Evolutionary conservation across 1,140 invertebrate species (phyloP).

Genomic region (Nephotettix cincticeps): DNA sequence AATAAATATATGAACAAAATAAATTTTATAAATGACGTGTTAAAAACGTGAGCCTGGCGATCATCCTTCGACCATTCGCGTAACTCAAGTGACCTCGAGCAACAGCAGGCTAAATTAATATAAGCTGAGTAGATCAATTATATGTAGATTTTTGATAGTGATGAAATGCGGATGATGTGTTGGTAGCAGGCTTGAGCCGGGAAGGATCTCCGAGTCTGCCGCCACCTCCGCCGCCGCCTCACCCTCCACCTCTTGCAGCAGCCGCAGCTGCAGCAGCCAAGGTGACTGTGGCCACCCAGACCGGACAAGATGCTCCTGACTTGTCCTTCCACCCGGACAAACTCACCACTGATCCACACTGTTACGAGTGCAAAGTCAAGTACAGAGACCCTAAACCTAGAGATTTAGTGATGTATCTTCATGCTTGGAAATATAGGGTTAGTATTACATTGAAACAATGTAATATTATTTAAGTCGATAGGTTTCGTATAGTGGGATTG

Average conservation of each 20-base stretch:
- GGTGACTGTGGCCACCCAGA: slow-evolving; percentile 80
- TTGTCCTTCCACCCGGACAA: slow-evolving; percentile 69
- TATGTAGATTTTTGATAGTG: too few relatives aligned
- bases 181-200: slow-evolving; percentile 43
- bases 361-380: slow-evolving; percentile 88
- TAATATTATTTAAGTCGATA: too few relatives aligned
- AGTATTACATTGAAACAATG: too few relatives aligned
- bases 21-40: too few relatives aligned
- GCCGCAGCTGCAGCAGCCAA: slow-evolving; percentile 43
- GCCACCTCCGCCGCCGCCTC: slow-evolving; percentile 43
- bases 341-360: slow-evolving; percentile 80
- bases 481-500: too few relatives aligned
- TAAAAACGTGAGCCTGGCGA: too few relatives aligned
- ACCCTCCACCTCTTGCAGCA: slow-evolving; percentile 1
- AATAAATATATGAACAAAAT: too few relatives aligned
- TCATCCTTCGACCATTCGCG: too few relatives aligned
- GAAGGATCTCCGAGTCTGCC: slow-evolving; percentile 62
- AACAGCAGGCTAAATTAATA: too few relatives aligned
- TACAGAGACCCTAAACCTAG: slow-evolving; percentile 87
- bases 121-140: too few relatives aligned
- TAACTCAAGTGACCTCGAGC: too few relatives aligned
- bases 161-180: too few relatives aligned
- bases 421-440: slow-evolving; percentile 65
- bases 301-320: slow-evolving; percentile 70
- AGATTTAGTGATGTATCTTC: slow-evolving; percentile 93